Base-by-base conservation (phyloP, 1,140 invertebrate genomes). In the Bombus sibiricus region DNA sequence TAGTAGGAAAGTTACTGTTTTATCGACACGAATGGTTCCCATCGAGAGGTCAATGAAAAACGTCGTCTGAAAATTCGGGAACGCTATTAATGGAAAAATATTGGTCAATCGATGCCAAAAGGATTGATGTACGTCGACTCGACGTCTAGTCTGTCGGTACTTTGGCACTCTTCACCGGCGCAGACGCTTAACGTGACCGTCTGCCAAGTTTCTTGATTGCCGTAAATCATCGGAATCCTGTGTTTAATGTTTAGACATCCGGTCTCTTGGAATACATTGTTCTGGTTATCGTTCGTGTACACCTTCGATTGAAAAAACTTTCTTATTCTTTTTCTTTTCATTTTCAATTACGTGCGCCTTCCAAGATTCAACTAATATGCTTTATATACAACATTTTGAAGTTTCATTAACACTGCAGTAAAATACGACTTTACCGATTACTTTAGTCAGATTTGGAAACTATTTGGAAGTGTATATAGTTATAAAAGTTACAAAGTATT, bases 151-250 rank as follows among this genome's bases (percentile, higher is more conserved):
- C 82, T 77, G 82, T 71, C 41, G 82, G 68, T 79, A 79, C 47
- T 84, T 84, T 84, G 82, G 82, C 82, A 84, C 66, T 78, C 37
- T n/a, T 69, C 73, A 34, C 75, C 39, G 47, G 37, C 74, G 64
- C 82, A 41, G 75, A 78, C 75, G 43, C 75, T 78, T 78, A 53
- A 69, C 75, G 66, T 9, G 75, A 79, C 53, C 53, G 75, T 84
- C 76, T 84, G 82, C 82, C 82, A 84, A 84, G 66, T 79, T 79
- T 79, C 66, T 84, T 79, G 66, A 79, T 79, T 84, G 64, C 39
- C 25, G 66, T 71, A 59, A 78, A 71, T 71, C 66, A 79, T 84
- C 66, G 75, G 77, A 71, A 84, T 84, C 75, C 41, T 41, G 25
- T 64, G 75, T 53, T 75, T n/a, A 53, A 53, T 83, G 41, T 75